Evolutionary conservation across 2,113 vertebrate genomes (phyloP).

Genomic region (Trichechus manatus): DNA sequence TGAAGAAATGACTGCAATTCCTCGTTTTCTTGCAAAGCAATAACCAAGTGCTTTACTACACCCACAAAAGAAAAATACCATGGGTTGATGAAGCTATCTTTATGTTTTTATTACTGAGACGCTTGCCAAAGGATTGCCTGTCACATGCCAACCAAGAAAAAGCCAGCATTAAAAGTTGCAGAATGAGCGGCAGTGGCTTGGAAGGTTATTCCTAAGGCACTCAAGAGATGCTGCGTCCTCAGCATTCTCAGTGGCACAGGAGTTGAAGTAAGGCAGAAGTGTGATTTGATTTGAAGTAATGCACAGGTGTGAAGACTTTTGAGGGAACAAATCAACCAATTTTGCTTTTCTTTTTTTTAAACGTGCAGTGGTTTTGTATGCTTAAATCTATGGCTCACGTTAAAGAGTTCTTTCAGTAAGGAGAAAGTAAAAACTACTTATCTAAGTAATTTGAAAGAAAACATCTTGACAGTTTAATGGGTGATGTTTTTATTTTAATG

Average conservation of each 20-base stretch:
- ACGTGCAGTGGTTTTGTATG: background rate
- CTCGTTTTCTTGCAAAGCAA: background rate
- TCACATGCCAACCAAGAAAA: background rate
- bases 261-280: background rate
- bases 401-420: background rate
- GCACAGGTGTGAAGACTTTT: background rate
- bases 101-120: background rate
- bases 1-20: background rate
- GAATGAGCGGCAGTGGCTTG: background rate
- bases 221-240: background rate
- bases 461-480: conserved; percentile 16
- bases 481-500: background rate
- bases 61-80: background rate
- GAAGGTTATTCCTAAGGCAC: background rate
- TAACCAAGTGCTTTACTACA: background rate
- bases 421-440: background rate
- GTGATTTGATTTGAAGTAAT: conserved; percentile 7
- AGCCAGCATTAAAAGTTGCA: background rate
- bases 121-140: background rate
- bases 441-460: background rate
- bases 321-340: background rate
- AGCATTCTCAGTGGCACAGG: background rate
- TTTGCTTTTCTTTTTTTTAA: background rate
- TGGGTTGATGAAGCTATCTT: background rate
- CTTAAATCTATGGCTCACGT: background rate